Conservation (phyloP, 1,140 invertebrate species). For the Eueides isabella region DNA sequence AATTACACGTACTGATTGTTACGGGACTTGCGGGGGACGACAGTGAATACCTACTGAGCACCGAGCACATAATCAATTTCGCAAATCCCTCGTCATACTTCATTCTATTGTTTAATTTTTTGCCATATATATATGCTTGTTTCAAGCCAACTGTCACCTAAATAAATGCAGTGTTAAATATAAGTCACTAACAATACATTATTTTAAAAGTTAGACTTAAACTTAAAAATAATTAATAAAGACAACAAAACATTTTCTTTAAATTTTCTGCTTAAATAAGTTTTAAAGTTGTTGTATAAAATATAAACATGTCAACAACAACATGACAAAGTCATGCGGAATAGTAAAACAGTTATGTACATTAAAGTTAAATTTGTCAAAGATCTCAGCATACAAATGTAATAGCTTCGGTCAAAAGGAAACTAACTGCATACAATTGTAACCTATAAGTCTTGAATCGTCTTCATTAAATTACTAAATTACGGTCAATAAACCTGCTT, state of each 20-base stretch:
- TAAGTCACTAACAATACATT: background rate
- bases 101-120: background rate
- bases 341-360: too few species aligned
- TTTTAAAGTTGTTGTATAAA: too few species aligned
- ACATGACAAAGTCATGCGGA: too few species aligned
- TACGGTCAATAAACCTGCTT: slow-evolving; percentile 52
- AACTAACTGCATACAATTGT: slow-evolving; percentile 48
- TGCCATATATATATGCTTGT: background rate
- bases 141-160: background rate
- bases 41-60: background rate
- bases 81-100: background rate
- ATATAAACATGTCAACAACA: too few species aligned
- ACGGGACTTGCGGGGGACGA: background rate
- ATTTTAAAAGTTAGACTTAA: too few species aligned
- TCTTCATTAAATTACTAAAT: slow-evolving; percentile 50
- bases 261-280: too few species aligned
- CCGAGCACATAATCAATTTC: background rate
- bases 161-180: background rate
- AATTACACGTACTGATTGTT: slow-evolving; percentile 22
- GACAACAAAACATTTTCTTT: too few species aligned
- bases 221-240: too few species aligned
- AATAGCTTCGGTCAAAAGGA: slow-evolving; percentile 30
- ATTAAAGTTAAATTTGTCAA: too few species aligned
- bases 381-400: background rate
- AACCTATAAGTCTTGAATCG: slow-evolving; percentile 41